These are phyloP conservation scores for Grammomys surdaster DNA, from an alignment of 2,113 vertebrate genomes.

Conservation along the genomic window DNA sequence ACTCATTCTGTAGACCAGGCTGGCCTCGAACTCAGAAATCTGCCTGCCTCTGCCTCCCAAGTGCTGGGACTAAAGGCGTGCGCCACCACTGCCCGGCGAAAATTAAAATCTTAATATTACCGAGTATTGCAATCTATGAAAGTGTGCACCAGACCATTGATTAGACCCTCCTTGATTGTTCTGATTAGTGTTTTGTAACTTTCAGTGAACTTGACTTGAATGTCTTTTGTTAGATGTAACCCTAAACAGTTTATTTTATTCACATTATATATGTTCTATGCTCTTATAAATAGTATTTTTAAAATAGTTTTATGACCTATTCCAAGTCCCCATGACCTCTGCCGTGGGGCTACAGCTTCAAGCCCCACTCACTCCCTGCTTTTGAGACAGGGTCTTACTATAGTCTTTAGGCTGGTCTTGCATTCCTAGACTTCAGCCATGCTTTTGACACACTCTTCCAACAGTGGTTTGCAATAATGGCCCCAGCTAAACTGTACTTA, in stretches of 20 bases:
- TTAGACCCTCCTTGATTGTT: not conserved
- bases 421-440: not conserved
- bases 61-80: no score
- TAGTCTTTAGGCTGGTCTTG: not conserved
- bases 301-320: not conserved
- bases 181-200: not conserved
- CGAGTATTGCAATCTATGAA: not conserved
- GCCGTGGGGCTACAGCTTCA: not conserved
- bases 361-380: not conserved
- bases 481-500: not conserved
- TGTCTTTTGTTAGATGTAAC: not conserved
- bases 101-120: constrained; percentile 13
- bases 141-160: not conserved
- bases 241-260: not conserved
- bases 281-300: not conserved
- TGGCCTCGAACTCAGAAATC: no score
- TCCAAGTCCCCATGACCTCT: not conserved
- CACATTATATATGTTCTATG: not conserved
- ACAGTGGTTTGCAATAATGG: not conserved
- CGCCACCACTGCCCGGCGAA: not conserved
- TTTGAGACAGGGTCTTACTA: not conserved
- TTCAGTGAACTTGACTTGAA: not conserved
- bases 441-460: not conserved
- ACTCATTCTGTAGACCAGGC: no score
- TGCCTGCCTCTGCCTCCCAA: no score